Base-by-base conservation (phyloP, 2,888 invertebrate species). In the Andrena dorsata region DNA sequence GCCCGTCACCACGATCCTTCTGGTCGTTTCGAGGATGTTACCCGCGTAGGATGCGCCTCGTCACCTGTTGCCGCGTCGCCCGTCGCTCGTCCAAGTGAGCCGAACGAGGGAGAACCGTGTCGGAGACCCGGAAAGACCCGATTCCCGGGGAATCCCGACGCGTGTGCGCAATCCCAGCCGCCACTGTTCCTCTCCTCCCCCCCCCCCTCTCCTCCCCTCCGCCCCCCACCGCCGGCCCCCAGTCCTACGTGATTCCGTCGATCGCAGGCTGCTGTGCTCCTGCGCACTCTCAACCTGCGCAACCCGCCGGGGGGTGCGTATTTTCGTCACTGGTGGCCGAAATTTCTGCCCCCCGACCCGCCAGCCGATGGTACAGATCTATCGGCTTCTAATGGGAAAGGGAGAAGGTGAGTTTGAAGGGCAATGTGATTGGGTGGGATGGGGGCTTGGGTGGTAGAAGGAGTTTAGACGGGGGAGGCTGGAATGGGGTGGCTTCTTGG, bases 121-220 rank as follows among this genome's bases (percentile, higher is more conserved):
- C 89, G 88, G 89, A 90, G 90, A 90, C 91, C 92, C 92, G 92
- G 92, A 91, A 92, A 93, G 91, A 90, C 91, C 91, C 92, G 93
- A 92, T 93, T 93, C 92, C 93, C 92, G 58, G 93, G 93, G 92
- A 92, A 93, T 93, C 90, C 84, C 86, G 86, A 69, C 83, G 92
- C 92, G 92, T 90, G 86, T 88, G 92, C 92, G 92, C 92, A 90
- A 84, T 90, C 76, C 41, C 86, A 82, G 81, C 84, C 86, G 88
- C 90, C 87, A 89, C 88, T 87, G 77, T 56, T 51, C 30, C 51
- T n/a, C 53, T 30, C 68, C 28, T 47, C 56, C 26, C 47, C 74
- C 8, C 51, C 49, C 23, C n/a, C n/a, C n/a, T n/a, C n/a, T n/a
- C n/a, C n/a, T n/a, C n/a, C n/a, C n/a, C n/a, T n/a, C 53, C 56